A percentile compares a stretch with the other conserved stretches of the same genome.
phyloP scores from a whole-genome alignment of 1,140 invertebrate genomes.

The Leguminivora glycinivorella region DNA sequence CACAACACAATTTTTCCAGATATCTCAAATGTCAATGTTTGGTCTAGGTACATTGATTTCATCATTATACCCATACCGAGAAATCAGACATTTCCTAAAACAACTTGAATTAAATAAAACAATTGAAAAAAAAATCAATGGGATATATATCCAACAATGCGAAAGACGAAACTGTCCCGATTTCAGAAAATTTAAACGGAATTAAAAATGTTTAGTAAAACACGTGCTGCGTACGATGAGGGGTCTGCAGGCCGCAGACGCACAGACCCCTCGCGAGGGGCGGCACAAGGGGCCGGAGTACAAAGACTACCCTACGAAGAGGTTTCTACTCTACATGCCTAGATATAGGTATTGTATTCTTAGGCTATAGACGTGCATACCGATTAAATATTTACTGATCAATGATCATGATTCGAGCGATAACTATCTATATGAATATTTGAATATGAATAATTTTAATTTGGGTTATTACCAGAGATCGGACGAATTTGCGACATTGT shows the following conservation, averaged over 20 bases:
- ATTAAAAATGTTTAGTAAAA: not conserved
- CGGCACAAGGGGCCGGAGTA: not conserved
- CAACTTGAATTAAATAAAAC: not conserved
- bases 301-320: not conserved
- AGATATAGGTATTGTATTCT: not conserved
- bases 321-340: not conserved
- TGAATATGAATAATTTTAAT: no score
- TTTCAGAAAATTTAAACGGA: not conserved
- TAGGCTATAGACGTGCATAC: not conserved
- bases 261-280: not conserved
- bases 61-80: not conserved
- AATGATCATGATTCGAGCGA: not conserved
- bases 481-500: no score
- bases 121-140: not conserved
- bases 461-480: no score
- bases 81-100: not conserved
- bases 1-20: no score
- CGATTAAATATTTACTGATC: not conserved
- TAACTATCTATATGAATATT: no score
- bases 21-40: no score
- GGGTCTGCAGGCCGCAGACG: not conserved
- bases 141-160: not conserved
- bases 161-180: not conserved
- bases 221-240: not conserved
- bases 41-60: no score